These are phyloP conservation scores for Ceyx margarethae DNA, from an alignment of 2,113 vertebrate genomes.

Conservation along the genomic window DNA sequence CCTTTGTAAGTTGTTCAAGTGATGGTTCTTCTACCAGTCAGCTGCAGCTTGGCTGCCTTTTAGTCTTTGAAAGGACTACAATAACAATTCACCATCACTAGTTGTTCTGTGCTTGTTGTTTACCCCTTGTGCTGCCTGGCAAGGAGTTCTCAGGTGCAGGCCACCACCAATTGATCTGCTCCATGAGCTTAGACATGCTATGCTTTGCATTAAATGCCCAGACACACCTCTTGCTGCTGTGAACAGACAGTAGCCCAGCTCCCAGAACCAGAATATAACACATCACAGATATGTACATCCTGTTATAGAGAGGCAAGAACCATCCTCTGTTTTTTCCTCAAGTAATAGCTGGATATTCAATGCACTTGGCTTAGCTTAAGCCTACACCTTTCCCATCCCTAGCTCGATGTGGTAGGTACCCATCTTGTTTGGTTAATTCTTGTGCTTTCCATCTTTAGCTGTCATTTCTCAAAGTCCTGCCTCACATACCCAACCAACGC, in stretches of 20 bases:
- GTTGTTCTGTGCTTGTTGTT: neutral
- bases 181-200: fast-evolving
- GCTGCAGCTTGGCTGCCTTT: neutral
- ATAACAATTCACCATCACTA: neutral
- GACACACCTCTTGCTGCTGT: neutral
- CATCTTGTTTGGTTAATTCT: neutral
- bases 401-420: neutral
- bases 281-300: neutral
- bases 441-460: neutral
- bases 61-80: neutral
- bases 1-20: neutral
- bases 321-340: neutral
- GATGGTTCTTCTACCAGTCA: neutral
- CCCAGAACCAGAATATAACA: neutral
- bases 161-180: neutral
- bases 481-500: neutral
- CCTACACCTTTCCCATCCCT: neutral
- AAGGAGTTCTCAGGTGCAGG: neutral
- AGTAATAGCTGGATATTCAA: neutral
- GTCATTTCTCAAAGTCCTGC: neutral
- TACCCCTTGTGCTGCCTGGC: neutral
- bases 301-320: neutral
- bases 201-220: neutral
- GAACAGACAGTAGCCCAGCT: neutral
- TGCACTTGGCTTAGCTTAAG: neutral